Base-by-base conservation (phyloP, 2,113 vertebrate species). In the Odontesthes bonariensis region DNA sequence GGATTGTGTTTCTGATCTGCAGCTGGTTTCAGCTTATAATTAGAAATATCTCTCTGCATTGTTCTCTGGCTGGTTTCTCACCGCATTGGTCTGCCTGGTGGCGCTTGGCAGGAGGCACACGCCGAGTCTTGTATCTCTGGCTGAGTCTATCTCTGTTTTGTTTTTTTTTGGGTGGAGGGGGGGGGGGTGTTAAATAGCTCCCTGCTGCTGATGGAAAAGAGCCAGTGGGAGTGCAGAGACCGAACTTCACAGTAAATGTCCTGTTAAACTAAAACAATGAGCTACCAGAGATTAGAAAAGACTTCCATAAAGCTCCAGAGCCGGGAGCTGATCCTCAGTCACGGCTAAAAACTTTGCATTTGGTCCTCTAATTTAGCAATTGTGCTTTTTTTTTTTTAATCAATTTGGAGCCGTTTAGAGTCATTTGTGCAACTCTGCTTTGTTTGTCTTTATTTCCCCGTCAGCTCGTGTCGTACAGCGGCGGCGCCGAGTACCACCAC, bases 401-500 rank as follows among this genome's bases (percentile, higher is more conserved):
- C 3, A 60, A 14, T 46, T 42, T 38, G 27, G 1, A 16, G 17
- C 13, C 31, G 12, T 33, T 54, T 5, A 20, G 16, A 35, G 13
- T 27, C 10, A 42, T 35, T 35, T 70, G 13, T 42, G 33, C 3
- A 35, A 58, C 51, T 11, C 14, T 14, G 1, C 31, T 17, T 66
- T 3, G 23, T 76, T 49, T 56, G 47, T 31, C 59, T 69, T 14
- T 68, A 0, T 58, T n/a, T 33, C 40, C 10, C 49, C 55, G 23
- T 44, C 51, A 96, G 96, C 92, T 97, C 55, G 23, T 96, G 11
- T 96, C 93, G 13, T 97, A 95, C 65, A 92, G 93, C 0, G 87
- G 95, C 19, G 95, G 96, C 16, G 90, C 71, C 0, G 80, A 94
- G 57, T 93, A 95, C 66, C 67, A 93, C 1, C 94, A 95, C 23